Evolutionary conservation across 2,113 vertebrate genomes (phyloP).

Genomic region (Suricata suricatta): DNA sequence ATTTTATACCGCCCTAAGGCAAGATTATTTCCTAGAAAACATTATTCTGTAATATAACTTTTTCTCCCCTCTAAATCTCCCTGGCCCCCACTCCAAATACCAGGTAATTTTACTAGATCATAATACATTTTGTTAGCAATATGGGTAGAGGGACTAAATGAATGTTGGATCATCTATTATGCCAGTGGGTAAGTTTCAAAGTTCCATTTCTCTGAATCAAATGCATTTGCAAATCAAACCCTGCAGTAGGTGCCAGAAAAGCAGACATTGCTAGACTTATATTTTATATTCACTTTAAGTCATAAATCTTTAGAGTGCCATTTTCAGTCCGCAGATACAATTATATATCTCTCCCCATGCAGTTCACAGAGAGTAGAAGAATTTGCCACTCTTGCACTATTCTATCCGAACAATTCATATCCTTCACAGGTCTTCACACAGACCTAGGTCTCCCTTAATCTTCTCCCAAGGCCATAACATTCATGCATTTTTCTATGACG

Average conservation of each 20-base stretch:
- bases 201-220: slow-evolving; percentile 53
- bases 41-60: background rate
- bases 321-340: background rate
- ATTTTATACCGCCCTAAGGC: slow-evolving; percentile 16
- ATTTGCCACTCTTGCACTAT: background rate
- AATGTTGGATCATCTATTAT: slow-evolving; percentile 19
- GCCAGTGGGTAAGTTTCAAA: slow-evolving; percentile 33
- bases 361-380: background rate
- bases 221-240: slow-evolving; percentile 64
- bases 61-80: background rate
- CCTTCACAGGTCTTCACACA: slow-evolving; percentile 1
- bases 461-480: slow-evolving; percentile 16
- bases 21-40: slow-evolving; percentile 40
- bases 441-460: slow-evolving; percentile 8
- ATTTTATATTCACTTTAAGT: slow-evolving; percentile 50
- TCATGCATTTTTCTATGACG: slow-evolving; percentile 15
- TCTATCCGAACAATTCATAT: background rate
- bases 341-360: slow-evolving; percentile 16
- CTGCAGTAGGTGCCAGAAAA: slow-evolving; percentile 1
- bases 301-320: slow-evolving; percentile 42
- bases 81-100: background rate
- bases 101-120: slow-evolving; percentile 37
- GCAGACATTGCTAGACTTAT: slow-evolving; percentile 10
- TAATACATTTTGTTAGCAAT: slow-evolving; percentile 31
- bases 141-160: background rate